Conservation (phyloP, 2,113 vertebrate genomes). For the Ivindomyrus marchei region DNA sequence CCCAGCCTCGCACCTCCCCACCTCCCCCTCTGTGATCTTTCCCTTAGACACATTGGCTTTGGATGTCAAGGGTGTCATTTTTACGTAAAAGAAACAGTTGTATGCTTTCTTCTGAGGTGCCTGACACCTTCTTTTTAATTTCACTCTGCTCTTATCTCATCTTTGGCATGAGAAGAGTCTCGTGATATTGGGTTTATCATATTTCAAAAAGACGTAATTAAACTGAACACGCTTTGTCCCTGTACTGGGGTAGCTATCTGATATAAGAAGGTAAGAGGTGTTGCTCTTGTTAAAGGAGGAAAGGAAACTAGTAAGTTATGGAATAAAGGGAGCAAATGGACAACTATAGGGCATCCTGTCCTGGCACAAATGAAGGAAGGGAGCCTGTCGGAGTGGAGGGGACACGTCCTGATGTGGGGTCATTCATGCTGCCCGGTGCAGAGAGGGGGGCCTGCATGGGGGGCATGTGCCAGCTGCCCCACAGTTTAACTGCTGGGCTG, state of each 20-base stretch:
- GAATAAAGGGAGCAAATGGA: neutral
- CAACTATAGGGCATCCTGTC: neutral
- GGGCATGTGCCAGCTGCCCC: neutral
- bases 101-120: neutral
- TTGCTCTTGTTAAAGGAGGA: neutral
- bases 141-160: neutral
- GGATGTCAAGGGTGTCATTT: neutral
- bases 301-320: neutral
- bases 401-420: neutral
- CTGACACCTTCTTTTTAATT: neutral
- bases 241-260: neutral
- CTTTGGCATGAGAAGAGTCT: neutral
- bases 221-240: neutral
- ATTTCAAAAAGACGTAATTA: neutral
- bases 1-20: neutral
- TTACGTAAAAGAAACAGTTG: neutral
- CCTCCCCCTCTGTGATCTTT: neutral
- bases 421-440: neutral
- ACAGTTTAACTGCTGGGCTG: neutral
- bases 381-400: neutral
- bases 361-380: neutral
- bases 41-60: neutral
- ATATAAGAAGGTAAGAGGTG: neutral
- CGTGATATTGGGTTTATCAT: neutral
- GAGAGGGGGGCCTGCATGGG: neutral